Conservation (phyloP, 2,797 vertebrate genomes). For the Antrozous pallidus region DNA sequence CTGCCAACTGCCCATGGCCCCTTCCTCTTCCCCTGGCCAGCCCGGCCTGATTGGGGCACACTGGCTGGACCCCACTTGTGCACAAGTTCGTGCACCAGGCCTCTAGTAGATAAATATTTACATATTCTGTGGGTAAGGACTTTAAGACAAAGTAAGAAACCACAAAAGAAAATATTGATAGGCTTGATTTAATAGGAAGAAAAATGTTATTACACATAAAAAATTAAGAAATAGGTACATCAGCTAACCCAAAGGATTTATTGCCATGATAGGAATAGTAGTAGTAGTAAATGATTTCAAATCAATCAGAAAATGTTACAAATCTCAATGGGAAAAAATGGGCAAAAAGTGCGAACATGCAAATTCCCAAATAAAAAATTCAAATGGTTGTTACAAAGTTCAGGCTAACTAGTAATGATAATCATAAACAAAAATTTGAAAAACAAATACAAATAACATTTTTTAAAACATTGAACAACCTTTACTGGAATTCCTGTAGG, state of each 20-base stretch:
- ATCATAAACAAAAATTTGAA: not conserved
- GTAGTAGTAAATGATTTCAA: not conserved
- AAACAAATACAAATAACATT: not conserved
- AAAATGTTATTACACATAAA: not conserved
- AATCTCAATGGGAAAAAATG: not conserved
- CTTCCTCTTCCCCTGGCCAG: too few relatives aligned
- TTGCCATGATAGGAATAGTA: not conserved
- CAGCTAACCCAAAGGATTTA: not conserved
- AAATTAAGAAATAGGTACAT: not conserved
- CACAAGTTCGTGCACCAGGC: too few relatives aligned
- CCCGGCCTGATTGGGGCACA: too few relatives aligned
- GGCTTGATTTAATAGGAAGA: constrained; percentile 6
- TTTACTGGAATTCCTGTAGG: not conserved
- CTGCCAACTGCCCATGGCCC: too few relatives aligned
- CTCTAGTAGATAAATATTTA: not conserved
- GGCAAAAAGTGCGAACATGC: not conserved
- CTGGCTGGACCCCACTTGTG: too few relatives aligned
- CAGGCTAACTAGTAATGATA: not conserved
- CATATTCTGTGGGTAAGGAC: not conserved
- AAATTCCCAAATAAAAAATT: not conserved
- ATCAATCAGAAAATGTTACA: not conserved
- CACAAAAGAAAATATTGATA: constrained; percentile 14
- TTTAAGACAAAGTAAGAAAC: not conserved
- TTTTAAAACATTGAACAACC: not conserved
- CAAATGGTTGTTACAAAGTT: not conserved